Conservation (phyloP, 1,140 invertebrate species). For the Brachionus sp. region DNA sequence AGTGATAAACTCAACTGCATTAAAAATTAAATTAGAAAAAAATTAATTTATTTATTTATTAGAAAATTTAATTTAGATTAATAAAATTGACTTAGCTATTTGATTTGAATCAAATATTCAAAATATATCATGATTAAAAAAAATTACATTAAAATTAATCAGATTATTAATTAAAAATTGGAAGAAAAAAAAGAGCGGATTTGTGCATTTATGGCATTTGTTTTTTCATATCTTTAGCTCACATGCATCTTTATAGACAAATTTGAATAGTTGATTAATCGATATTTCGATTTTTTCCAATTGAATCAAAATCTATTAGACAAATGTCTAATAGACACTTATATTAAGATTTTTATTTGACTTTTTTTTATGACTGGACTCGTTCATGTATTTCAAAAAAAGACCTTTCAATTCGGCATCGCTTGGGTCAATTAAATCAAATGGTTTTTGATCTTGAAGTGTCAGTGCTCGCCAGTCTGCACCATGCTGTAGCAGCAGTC, state of each 20-base stretch:
- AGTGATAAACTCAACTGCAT: neutral
- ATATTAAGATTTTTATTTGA: neutral
- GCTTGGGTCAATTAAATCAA: conserved; percentile 1
- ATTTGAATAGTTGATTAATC: neutral
- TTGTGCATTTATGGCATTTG: neutral
- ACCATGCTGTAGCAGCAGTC: conserved; percentile 19
- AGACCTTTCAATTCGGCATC: conserved; percentile 4
- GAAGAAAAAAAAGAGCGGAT: neutral
- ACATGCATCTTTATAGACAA: neutral
- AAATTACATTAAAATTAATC: conserved; percentile 9
- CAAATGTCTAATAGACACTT: neutral
- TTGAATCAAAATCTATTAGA: neutral
- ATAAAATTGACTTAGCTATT: neutral
- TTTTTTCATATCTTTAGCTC: neutral
- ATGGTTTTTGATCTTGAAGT: neutral
- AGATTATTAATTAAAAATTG: conserved; percentile 24
- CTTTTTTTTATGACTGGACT: neutral
- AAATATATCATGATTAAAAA: neutral
- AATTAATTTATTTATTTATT: neutral
- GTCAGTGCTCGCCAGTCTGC: conserved; percentile 14
- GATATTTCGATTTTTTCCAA: neutral
- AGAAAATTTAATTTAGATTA: neutral
- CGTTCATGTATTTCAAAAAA: conserved; percentile 6
- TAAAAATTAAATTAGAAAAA: neutral
- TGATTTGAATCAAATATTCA: neutral